A percentile compares a stretch with the other conserved stretches of the same genome.
These are phyloP conservation scores for Hyperopisus bebe DNA, from an alignment of 2,113 vertebrate species.

Conservation along the genomic window DNA sequence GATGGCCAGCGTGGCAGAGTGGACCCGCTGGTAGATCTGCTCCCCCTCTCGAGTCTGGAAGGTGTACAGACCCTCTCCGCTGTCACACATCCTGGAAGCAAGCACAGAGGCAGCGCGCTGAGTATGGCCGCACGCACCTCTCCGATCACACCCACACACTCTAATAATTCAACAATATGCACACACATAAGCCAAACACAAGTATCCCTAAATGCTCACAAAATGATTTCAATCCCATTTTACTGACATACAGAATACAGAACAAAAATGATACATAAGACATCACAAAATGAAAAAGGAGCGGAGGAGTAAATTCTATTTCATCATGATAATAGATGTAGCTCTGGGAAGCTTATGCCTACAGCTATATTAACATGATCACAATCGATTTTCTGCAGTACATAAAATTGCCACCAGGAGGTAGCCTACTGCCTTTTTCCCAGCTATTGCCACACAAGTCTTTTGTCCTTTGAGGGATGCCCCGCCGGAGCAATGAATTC, in stretches of 20 bases:
- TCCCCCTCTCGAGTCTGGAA: conserved; percentile 94
- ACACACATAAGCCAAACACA: not conserved
- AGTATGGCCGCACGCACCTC: not conserved
- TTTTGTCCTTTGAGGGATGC: not conserved
- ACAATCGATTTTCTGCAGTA: not conserved
- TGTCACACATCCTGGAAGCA: conserved; percentile 80
- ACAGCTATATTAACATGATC: not conserved
- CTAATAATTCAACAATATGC: not conserved
- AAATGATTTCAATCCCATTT: not conserved
- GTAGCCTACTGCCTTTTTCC: conserved; percentile 15
- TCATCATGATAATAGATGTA: not conserved
- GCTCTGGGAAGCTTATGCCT: not conserved
- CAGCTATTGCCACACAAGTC: not conserved
- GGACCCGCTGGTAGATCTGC: conserved; percentile 93
- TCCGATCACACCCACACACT: not conserved
- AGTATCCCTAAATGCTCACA: not conserved
- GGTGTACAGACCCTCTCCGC: conserved; percentile 91
- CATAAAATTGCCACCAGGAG: conserved; percentile 29
- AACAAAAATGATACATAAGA: not conserved
- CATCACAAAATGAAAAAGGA: not conserved
- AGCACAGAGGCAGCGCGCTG: not conserved
- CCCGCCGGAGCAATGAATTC: not conserved
- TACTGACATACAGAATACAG: not conserved
- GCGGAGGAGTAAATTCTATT: not conserved
- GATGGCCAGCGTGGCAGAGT: conserved; percentile 82